Base-by-base conservation (phyloP, 2,797 vertebrate species). In the Tadarida brasiliensis region DNA sequence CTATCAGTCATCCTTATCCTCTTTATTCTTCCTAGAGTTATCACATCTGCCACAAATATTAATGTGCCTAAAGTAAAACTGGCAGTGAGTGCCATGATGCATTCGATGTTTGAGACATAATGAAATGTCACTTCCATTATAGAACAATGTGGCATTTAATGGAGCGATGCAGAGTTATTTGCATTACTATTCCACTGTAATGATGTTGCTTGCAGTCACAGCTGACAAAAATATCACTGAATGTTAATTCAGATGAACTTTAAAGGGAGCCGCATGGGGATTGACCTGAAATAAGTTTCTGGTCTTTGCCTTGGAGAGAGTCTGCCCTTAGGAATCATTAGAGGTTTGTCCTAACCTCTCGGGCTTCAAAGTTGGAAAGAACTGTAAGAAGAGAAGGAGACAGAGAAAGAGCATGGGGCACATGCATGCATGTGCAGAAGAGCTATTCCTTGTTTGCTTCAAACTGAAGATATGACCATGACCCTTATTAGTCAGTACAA, bases 241-340 rank as follows among this genome's bases (percentile, higher is more conserved):
- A 98, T 98, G 96, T 96, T 98, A 98, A 98, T 98, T 97, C 81
- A 92, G 86, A 95, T 98, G 98, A 98, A 98, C 97, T 98, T 98
- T 98, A 98, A 98, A 98, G 94, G 84, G 83, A 98, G 74, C 80
- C 94, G 70, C 97, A 90, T 54, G 95, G 96, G 85, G 97, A 97
- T 28, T 96, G 97, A 98, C 96, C 98, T 98, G 93, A 97, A 98
- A 98, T 97, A 92, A 98, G 94, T 91, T 88, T 80, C 65, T 91
- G 88, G 68, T 96, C 90, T 95, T 73, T 91, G 59, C 84, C 91
- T 98, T 98, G 97, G 98, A 98, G 98, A 28, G 26, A 96, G 26
- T 19, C 90, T 89, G 7, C 90, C 54, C 94, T 95, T 87, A 81
- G 44, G 16, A 92, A 87, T 93, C 95, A 97, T 96, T 98, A 97